Evolutionary conservation across 2,113 vertebrate species (phyloP), one percentile per base, ranked within the genome.

Genomic region (Charina bottae): DNA sequence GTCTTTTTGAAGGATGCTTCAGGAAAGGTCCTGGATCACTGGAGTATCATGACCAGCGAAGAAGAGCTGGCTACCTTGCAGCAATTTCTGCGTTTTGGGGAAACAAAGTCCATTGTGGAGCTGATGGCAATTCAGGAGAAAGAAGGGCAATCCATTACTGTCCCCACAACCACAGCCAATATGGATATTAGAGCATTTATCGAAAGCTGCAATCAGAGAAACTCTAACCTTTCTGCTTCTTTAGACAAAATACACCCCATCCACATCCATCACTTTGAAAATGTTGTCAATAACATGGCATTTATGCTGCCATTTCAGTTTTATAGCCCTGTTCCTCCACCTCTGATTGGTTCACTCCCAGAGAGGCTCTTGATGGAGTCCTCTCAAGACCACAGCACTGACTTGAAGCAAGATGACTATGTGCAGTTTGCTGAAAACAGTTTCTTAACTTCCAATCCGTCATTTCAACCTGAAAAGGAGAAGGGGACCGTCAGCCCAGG

Each of bases 31-130:
- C 92, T 99, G 96, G 99, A 99, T 95, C 99, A 99, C 87, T 99
- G 99, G 99, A 98, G 98, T 92, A 99, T 99, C 96, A 99, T 99
- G 99, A 99, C 98, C 19, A 98, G 98, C 19, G 99, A 99, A 95
- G 99, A 99, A 90, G 99, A 99, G 96, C 97, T 99, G 59, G 99
- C 98, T 49, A 99, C 99, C 0, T 93, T 99, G 95, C 99, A 99
- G 96, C 99, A 99, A 96, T 99, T 99, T 95, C 98, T 99, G 90
- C 99, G 99, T 60, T 99, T 99, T 90, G 99, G 99, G 26, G 99
- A 99, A 96, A 99, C 99, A 12, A 99, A 99, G 90, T 99, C 99
- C 93, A 99, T 99, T 13, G 99, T 99, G 83, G 99, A 99, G 95
- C 98, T 99, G 94, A 99, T 99, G 99, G 98, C 98, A 46, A 97